A percentile compares a stretch with the other conserved stretches of the same genome.
These are phyloP conservation scores for Netelia inedita DNA, from an alignment of 2,888 invertebrate species.

Conservation along the genomic window DNA sequence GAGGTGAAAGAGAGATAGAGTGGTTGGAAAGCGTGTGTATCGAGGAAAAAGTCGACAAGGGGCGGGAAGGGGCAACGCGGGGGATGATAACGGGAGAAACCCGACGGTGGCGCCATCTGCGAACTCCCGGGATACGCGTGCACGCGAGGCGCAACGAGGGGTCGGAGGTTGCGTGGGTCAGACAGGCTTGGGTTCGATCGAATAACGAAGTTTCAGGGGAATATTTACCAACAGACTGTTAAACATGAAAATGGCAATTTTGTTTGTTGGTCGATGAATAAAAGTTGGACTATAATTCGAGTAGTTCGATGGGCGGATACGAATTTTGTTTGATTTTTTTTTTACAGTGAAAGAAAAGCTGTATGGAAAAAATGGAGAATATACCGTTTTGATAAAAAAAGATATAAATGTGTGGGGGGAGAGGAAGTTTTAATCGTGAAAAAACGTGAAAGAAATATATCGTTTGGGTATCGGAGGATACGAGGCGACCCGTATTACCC, in stretches of 20 bases:
- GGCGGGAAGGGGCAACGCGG: no score
- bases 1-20: slow-evolving; percentile 56
- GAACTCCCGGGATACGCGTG: slow-evolving; percentile 54
- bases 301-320: no score
- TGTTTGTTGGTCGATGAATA: background rate
- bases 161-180: slow-evolving; percentile 15
- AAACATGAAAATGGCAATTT: background rate
- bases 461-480: background rate
- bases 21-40: background rate
- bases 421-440: no score
- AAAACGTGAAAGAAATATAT: no score
- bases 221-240: background rate
- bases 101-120: slow-evolving; percentile 56
- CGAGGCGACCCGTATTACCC: slow-evolving; percentile 41
- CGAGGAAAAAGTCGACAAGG: no score
- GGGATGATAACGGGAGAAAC: background rate
- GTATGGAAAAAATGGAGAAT: no score
- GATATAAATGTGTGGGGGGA: no score
- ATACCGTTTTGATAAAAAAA: background rate
- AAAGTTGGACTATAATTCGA: no score
- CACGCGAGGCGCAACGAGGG: background rate
- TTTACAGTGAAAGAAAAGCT: no score
- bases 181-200: background rate
- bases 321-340: no score
- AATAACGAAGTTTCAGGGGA: background rate